phyloP scores from a whole-genome alignment of 2,888 invertebrate species.

The Agyllia agylla region DNA sequence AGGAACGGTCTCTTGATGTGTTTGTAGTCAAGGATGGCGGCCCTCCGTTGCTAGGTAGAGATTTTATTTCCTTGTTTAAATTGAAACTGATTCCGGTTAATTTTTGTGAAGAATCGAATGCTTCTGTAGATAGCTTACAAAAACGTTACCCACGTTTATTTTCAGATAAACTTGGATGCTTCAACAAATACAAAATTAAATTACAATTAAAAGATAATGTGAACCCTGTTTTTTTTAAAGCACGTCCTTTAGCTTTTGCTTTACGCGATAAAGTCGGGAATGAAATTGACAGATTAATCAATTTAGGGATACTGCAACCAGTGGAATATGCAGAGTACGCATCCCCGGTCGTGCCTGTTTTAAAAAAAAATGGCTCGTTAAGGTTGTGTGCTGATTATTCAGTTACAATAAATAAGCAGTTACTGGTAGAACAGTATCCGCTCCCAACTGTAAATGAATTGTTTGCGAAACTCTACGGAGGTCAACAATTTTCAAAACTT shows the following conservation, averaged over 20 bases:
- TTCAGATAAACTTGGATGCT: constrained; percentile 19
- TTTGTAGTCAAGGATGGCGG: constrained; percentile 68
- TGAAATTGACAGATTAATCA: constrained; percentile 53
- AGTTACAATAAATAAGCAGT: constrained; percentile 68
- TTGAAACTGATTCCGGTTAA: constrained; percentile 52
- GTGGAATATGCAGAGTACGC: constrained; percentile 60
- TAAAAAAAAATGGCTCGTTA: constrained; percentile 61
- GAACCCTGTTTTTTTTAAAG: constrained; percentile 62
- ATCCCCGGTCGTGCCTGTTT: constrained; percentile 63
- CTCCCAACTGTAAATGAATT: constrained; percentile 65
- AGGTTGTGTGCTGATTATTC: constrained; percentile 70
- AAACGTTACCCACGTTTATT: not conserved
- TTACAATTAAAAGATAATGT: constrained; percentile 55
- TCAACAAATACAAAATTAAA: constrained; percentile 53
- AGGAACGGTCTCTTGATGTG: constrained; percentile 51
- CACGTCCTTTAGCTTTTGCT: constrained; percentile 57
- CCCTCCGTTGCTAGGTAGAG: constrained; percentile 68
- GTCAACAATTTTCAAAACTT: constrained; percentile 53
- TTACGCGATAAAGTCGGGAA: constrained; percentile 55
- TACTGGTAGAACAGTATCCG: constrained; percentile 72
- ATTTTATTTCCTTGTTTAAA: constrained; percentile 63
- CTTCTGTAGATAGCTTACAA: not conserved
- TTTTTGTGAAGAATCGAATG: not conserved
- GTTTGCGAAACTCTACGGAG: constrained; percentile 68
- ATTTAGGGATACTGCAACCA: constrained; percentile 53